These are phyloP conservation scores for Synergus laeviventris DNA, from an alignment of 2,888 invertebrate species.

Conservation along the genomic window DNA sequence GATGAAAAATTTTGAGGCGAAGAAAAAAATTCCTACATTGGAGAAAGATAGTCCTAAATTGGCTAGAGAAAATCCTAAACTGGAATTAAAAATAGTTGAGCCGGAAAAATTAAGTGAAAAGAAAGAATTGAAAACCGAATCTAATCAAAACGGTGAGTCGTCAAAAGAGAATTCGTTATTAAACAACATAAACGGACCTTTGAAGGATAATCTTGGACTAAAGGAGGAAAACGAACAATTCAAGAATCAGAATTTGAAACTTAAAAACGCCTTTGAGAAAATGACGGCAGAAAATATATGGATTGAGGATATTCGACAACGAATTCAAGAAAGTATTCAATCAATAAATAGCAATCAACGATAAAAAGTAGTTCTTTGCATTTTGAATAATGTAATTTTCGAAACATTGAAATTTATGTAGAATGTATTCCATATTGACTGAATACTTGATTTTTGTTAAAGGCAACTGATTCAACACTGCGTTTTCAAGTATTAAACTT, in stretches of 20 bases:
- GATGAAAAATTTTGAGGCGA: not conserved
- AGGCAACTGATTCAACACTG: too few species aligned
- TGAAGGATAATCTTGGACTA: not conserved
- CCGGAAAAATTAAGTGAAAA: not conserved
- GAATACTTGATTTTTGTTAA: too few species aligned
- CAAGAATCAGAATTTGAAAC: not conserved
- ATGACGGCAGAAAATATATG: not conserved
- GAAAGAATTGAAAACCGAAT: not conserved
- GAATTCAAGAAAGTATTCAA: slow-evolving; percentile 3
- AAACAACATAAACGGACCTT: not conserved
- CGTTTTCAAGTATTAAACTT: too few species aligned
- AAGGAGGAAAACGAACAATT: not conserved
- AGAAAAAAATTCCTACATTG: not conserved
- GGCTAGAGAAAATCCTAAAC: not conserved
- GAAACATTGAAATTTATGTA: not conserved
- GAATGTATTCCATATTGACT: too few species aligned
- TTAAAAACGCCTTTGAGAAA: not conserved
- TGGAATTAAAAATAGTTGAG: not conserved
- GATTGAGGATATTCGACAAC: not conserved
- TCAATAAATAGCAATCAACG: not conserved
- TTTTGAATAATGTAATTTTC: not conserved
- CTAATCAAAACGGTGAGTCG: not conserved
- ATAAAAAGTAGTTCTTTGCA: not conserved
- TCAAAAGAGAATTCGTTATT: not conserved
- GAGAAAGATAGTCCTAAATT: not conserved